Conservation (phyloP, 2,797 vertebrate genomes). For the Halcyon smyrnensis region DNA sequence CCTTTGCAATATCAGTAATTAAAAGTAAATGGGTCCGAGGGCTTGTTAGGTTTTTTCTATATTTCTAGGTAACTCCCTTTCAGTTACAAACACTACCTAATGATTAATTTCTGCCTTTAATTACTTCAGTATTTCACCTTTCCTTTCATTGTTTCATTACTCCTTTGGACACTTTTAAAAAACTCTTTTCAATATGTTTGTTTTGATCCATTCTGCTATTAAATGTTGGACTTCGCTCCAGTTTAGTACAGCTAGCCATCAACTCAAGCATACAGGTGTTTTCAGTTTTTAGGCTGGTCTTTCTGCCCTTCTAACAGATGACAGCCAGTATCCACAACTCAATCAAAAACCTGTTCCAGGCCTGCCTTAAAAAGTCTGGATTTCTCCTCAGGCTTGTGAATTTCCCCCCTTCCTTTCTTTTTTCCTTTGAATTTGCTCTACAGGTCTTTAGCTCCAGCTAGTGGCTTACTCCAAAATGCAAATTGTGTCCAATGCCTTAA, state of each 20-base stretch:
- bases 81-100: not conserved
- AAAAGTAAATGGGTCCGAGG: not conserved
- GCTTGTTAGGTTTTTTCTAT: not conserved
- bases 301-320: not conserved
- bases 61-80: not conserved
- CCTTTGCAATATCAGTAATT: not conserved
- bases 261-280: not conserved
- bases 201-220: not conserved
- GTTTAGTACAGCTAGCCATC: not conserved
- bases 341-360: not conserved
- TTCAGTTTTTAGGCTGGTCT: not conserved
- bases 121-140: not conserved
- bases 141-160: not conserved
- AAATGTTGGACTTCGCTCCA: not conserved
- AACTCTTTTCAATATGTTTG: not conserved
- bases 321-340: not conserved
- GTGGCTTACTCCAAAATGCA: conserved; percentile 71
- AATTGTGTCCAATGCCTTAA: conserved; percentile 42
- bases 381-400: conserved; percentile 15
- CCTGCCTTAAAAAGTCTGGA: conserved; percentile 4
- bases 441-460: conserved; percentile 77
- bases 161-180: not conserved
- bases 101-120: not conserved
- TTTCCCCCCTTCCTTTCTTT: not conserved
- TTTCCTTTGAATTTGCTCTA: conserved; percentile 43